Conservation (phyloP, 2,888 invertebrate species). For the Nasonovia ribisnigri region DNA sequence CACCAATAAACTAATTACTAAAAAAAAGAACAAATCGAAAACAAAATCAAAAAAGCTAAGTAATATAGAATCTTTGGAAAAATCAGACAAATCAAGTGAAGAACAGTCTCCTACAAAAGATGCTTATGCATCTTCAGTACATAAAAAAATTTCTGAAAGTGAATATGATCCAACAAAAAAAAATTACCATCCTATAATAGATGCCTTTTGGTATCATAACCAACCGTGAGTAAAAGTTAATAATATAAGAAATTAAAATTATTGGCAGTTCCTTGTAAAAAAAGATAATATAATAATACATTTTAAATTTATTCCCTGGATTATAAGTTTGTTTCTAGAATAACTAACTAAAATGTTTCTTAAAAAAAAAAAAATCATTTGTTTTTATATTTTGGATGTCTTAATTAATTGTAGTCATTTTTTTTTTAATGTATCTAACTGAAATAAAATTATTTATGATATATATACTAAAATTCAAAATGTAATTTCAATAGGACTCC, state of each 20-base stretch:
- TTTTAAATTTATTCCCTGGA: not conserved
- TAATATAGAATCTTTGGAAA: not conserved
- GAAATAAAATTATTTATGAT: not conserved
- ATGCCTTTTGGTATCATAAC: constrained; percentile 84
- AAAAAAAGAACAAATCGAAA: constrained; percentile 67
- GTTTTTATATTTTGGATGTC: not conserved
- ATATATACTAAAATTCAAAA: not conserved
- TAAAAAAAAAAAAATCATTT: no score
- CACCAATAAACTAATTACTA: not conserved
- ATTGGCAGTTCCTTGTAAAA: not conserved
- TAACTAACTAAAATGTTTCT: no score
- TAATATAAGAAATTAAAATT: not conserved
- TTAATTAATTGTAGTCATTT: not conserved
- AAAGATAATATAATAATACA: not conserved
- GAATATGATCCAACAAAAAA: constrained; percentile 80
- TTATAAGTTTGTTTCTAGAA: not conserved
- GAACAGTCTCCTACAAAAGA: constrained; percentile 8
- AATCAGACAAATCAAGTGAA: constrained; percentile 13
- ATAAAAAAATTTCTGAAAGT: constrained; percentile 67
- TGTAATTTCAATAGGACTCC: constrained; percentile 79
- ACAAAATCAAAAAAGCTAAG: constrained; percentile 66
- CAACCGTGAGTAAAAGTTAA: constrained; percentile 74
- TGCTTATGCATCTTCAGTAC: not conserved
- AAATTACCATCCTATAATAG: constrained; percentile 85
- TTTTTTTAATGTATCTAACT: not conserved